Percentiles rank a stretch among this genome's conserved stretches.
Evolutionary conservation across 2,888 invertebrate species (phyloP).

Genomic region (Hydriomena furcata): DNA sequence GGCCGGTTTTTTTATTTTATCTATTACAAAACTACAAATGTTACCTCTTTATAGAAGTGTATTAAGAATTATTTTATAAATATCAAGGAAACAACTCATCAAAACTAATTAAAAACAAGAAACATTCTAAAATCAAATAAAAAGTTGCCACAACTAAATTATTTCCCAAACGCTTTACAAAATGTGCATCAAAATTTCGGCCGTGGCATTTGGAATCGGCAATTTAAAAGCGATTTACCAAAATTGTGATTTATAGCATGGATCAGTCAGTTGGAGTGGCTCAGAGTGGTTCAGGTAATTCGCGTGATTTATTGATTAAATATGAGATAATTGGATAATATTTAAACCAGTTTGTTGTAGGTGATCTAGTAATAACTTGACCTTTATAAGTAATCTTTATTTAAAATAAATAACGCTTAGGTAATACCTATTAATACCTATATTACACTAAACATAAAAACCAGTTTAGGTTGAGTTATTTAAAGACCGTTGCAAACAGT

Average conservation of each 20-base stretch:
- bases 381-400: no score
- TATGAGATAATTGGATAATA: slow-evolving; percentile 26
- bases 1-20: no score
- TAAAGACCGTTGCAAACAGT: no score
- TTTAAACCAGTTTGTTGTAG: slow-evolving; percentile 19
- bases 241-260: slow-evolving; percentile 29
- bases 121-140: slow-evolving; percentile 16
- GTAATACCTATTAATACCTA: no score
- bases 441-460: no score
- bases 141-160: slow-evolving; percentile 17
- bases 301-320: slow-evolving; percentile 24
- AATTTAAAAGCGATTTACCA: slow-evolving; percentile 31
- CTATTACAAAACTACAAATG: no score
- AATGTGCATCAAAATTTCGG: slow-evolving; percentile 25
- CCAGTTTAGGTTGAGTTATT: no score
- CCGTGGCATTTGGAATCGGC: slow-evolving; percentile 26
- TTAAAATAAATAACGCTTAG: no score
- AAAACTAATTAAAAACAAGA: background rate
- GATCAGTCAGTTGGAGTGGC: slow-evolving; percentile 24
- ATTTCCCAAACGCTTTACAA: slow-evolving; percentile 19
- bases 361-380: no score
- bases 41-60: no score
- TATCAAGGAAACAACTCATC: no score
- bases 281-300: slow-evolving; percentile 16
- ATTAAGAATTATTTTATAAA: no score